A percentile compares a stretch with the other conserved stretches of the same genome.
Evolutionary conservation across 2,797 vertebrate genomes (phyloP).

Genomic region (Myotis daubentonii): DNA sequence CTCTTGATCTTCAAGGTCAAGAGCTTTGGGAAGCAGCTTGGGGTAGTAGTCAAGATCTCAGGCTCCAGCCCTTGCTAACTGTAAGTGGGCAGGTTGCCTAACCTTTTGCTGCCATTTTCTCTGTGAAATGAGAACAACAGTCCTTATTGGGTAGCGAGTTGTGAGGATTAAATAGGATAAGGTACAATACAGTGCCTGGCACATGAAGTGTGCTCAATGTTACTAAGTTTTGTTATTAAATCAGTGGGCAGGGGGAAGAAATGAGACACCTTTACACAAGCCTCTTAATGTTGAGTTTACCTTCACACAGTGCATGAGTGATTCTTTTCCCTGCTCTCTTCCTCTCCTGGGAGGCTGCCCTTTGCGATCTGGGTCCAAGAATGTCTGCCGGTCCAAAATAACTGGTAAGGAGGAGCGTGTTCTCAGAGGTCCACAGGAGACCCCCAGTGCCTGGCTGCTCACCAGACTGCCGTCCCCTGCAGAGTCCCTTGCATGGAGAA

Average conservation of each 20-base stretch:
- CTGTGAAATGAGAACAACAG: neutral
- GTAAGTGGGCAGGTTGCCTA: neutral
- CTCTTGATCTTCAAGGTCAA: neutral
- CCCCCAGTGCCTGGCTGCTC: neutral
- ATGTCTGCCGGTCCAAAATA: constrained; percentile 71
- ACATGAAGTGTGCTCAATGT: neutral
- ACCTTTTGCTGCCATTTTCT: neutral
- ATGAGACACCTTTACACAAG: neutral
- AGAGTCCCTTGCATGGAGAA: neutral
- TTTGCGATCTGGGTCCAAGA: constrained; percentile 50
- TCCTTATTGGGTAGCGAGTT: neutral
- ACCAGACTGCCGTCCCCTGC: neutral
- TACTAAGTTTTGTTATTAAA: neutral
- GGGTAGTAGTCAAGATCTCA: neutral
- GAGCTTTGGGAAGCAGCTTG: neutral
- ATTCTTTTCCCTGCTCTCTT: constrained; percentile 78
- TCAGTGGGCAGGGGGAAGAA: neutral
- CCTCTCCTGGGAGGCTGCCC: constrained; percentile 56
- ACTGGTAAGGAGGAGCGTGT: constrained; percentile 79
- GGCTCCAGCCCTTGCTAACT: neutral
- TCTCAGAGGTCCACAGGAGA: constrained; percentile 37
- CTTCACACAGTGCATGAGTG: constrained; percentile 91
- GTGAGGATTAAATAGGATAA: neutral
- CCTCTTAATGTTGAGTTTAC: constrained; percentile 78
- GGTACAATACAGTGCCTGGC: neutral